Evolutionary conservation across 2,888 invertebrate species (phyloP).

Genomic region (Reticulitermes lucifugus): DNA sequence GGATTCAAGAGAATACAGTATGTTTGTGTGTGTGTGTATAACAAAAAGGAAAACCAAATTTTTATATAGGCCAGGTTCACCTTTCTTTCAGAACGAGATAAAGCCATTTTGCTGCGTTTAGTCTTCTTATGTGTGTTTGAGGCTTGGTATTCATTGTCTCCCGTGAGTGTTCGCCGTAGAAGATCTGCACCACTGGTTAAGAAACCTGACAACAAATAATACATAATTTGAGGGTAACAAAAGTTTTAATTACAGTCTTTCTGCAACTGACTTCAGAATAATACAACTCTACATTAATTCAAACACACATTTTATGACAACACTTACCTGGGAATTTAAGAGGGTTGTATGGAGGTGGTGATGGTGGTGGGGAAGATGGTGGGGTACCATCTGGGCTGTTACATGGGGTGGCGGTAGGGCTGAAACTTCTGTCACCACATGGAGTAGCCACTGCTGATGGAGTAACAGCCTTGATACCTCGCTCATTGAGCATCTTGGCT

Average conservation of each 20-base stretch:
- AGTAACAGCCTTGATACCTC: constrained; percentile 81
- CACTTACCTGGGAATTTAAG: constrained; percentile 69
- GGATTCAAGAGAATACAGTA: too few relatives aligned
- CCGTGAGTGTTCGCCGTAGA: constrained; percentile 72
- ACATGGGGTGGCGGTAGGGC: constrained; percentile 89
- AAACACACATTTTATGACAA: background rate
- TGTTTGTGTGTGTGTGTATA: too few relatives aligned
- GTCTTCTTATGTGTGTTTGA: constrained; percentile 54
- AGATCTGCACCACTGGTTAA: constrained; percentile 75
- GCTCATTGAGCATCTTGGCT: constrained; percentile 81
- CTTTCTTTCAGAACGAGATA: constrained; percentile 61
- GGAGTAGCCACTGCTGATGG: constrained; percentile 76
- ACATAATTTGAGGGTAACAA: background rate
- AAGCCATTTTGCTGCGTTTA: constrained; percentile 59
- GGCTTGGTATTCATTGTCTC: constrained; percentile 58
- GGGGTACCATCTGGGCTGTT: constrained; percentile 85
- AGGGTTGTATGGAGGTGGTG: constrained; percentile 70
- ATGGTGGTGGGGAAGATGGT: constrained; percentile 67
- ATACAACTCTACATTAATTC: too few relatives aligned
- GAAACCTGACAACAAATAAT: constrained; percentile 61
- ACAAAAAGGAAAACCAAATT: too few relatives aligned
- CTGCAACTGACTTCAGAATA: too few relatives aligned
- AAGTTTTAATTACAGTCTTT: too few relatives aligned
- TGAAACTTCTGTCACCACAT: constrained; percentile 71
- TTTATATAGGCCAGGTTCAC: constrained; percentile 54